A percentile compares a stretch with the other conserved stretches of the same genome.
phyloP scores from a whole-genome alignment of 2,113 vertebrate species.

The Plectropomus leopardus region DNA sequence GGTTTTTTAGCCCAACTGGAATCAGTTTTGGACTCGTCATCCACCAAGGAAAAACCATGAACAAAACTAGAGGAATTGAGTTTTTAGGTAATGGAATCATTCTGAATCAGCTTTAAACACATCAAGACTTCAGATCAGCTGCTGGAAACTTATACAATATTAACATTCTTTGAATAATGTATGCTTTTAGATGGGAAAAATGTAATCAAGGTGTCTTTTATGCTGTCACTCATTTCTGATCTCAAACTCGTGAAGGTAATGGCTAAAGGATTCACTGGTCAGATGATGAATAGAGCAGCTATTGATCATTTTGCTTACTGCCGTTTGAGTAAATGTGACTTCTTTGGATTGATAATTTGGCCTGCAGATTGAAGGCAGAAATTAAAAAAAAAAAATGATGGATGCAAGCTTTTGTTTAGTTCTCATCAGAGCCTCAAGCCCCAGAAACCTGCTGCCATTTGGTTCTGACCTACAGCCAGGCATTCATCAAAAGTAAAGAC shows the following conservation, averaged over 20 bases:
- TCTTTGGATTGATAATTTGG: too few species aligned
- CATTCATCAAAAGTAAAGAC: background rate
- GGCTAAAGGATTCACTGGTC: background rate
- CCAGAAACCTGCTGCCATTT: background rate
- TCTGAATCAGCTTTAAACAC: background rate
- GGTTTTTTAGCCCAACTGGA: background rate
- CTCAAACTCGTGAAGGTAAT: background rate
- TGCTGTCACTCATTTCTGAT: too few species aligned
- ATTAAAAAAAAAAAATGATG: background rate
- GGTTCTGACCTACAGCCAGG: background rate
- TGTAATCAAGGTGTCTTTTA: too few species aligned
- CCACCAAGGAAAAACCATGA: background rate
- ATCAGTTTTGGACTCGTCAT: background rate
- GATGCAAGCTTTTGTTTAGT: background rate
- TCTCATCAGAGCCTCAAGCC: background rate
- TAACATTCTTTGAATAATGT: background rate
- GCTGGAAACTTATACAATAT: background rate
- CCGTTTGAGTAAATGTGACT: too few species aligned
- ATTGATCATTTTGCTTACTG: too few species aligned
- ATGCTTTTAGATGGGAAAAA: too few species aligned
- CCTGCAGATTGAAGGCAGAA: background rate
- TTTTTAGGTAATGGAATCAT: background rate
- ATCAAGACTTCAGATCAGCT: background rate
- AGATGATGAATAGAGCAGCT: too few species aligned
- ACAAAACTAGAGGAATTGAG: background rate